phyloP scores from a whole-genome alignment of 2,888 invertebrate genomes.

The Tenthredo amoena region DNA sequence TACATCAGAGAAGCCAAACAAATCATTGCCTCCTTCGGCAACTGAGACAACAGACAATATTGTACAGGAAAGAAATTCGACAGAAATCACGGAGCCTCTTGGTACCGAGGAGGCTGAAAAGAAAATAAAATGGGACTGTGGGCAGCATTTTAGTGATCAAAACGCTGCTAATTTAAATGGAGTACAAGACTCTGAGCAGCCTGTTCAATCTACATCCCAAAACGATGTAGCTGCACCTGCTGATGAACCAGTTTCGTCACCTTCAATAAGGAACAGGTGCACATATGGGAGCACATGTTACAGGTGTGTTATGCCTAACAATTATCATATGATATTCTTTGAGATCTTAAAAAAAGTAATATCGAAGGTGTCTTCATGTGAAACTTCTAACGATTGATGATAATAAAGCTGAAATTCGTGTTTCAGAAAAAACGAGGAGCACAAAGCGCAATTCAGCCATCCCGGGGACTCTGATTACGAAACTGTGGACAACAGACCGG shows the following conservation, averaged over 20 bases:
- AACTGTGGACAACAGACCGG: slow-evolving; percentile 75
- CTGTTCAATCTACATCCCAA: slow-evolving; percentile 25
- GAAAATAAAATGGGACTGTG: slow-evolving; percentile 64
- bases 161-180: not conserved
- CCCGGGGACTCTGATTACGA: slow-evolving; percentile 83
- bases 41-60: not conserved
- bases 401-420: not conserved
- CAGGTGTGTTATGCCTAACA: slow-evolving; percentile 77
- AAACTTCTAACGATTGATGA: not conserved
- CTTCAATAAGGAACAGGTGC: slow-evolving; percentile 79
- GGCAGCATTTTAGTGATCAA: slow-evolving; percentile 59
- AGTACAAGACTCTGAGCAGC: not conserved
- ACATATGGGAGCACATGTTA: slow-evolving; percentile 84
- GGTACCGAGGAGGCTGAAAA: slow-evolving; percentile 59
- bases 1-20: not conserved
- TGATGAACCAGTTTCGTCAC: not conserved
- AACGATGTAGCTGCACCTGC: slow-evolving; percentile 51
- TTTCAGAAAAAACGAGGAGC: slow-evolving; percentile 82
- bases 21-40: not conserved
- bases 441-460: slow-evolving; percentile 83
- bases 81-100: not conserved
- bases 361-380: not conserved
- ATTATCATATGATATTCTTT: not conserved
- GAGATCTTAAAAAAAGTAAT: not conserved
- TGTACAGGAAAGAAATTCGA: not conserved